Evolutionary conservation across 2,797 vertebrate species (phyloP).

Genomic region (Macropus fuliginosus): DNA sequence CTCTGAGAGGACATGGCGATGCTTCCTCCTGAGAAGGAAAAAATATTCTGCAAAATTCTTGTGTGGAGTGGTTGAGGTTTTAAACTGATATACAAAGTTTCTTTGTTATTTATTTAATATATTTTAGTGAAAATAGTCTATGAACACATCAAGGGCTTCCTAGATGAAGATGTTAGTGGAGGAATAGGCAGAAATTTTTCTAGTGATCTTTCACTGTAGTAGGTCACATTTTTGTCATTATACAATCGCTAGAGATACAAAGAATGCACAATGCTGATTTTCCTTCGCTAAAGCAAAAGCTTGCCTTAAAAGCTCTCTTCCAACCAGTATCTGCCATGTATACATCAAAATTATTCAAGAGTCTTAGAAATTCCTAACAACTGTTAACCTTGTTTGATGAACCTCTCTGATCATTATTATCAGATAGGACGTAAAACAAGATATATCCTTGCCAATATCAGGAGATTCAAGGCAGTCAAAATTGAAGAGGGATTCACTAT

Average conservation of each 20-base stretch:
- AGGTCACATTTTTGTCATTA: background rate
- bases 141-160: slow-evolving; percentile 25
- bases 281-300: background rate
- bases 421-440: background rate
- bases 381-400: background rate
- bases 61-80: background rate
- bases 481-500: background rate
- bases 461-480: background rate
- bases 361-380: background rate
- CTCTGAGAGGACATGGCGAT: slow-evolving; percentile 18
- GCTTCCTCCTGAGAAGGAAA: background rate
- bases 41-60: slow-evolving; percentile 15
- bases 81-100: background rate
- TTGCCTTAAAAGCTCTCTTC: background rate
- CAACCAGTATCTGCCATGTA: background rate
- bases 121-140: slow-evolving; percentile 8
- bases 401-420: background rate
- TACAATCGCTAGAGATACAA: background rate
- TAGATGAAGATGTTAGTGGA: background rate
- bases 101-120: slow-evolving; percentile 4
- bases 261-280: background rate
- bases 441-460: background rate
- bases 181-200: background rate
- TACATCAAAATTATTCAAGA: background rate
- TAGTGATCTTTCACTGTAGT: background rate